phyloP scores from a whole-genome alignment of 2,888 invertebrate species.

The Anthrax anthrax region DNA sequence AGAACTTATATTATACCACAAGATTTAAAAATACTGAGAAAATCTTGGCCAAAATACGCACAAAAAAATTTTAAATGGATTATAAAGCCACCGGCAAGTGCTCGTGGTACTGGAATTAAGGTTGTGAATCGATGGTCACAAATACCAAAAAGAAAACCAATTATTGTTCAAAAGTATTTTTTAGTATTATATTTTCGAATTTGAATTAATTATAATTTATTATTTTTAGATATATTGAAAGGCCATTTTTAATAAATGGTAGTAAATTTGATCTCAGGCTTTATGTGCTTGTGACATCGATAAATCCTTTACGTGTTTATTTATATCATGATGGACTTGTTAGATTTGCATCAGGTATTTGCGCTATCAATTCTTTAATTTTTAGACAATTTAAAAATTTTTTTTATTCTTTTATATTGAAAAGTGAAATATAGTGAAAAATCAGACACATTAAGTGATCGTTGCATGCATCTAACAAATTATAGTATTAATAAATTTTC shows the following conservation, averaged over 20 bases:
- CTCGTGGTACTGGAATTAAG: conserved; percentile 88
- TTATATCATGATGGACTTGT: conserved; percentile 92
- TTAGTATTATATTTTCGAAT: background rate
- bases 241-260: conserved; percentile 78
- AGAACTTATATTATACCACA: conserved; percentile 84
- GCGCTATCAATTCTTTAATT: background rate
- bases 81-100: conserved; percentile 95
- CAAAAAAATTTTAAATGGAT: conserved; percentile 81
- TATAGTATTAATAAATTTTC: conserved; percentile 84
- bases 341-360: conserved; percentile 76
- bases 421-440: conserved; percentile 73
- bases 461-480: conserved; percentile 85
- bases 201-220: background rate
- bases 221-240: conserved; percentile 48
- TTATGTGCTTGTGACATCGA: conserved; percentile 88
- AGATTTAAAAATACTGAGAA: conserved; percentile 65
- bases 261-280: conserved; percentile 95
- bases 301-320: conserved; percentile 87
- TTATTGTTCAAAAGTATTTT: conserved; percentile 69
- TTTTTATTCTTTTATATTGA: conserved; percentile 2
- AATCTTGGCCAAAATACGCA: conserved; percentile 70
- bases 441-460: conserved; percentile 59
- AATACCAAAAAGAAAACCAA: conserved; percentile 76
- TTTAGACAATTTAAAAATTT: background rate
- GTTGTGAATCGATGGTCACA: conserved; percentile 90